A percentile compares a stretch with the other conserved stretches of the same genome.
Conservation (phyloP, 2,888 invertebrate genomes). For the Barypeithes pellucidus region DNA sequence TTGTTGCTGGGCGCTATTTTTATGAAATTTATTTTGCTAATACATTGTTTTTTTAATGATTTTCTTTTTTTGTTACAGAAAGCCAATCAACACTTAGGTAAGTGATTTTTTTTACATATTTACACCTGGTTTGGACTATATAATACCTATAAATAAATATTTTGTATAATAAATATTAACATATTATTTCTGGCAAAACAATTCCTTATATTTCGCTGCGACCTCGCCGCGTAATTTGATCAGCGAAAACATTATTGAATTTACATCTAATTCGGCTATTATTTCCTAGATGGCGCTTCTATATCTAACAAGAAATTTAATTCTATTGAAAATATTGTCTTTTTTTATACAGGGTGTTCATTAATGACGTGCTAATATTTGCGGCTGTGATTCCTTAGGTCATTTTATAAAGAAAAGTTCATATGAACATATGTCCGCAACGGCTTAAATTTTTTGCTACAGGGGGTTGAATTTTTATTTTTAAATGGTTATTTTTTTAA, state of each 20-base stretch:
- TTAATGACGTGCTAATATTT: no score
- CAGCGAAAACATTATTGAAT: not conserved
- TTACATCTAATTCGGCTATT: not conserved
- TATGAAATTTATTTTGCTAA: no score
- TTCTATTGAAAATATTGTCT: not conserved
- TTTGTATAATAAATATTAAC: no score
- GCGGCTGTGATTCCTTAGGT: no score
- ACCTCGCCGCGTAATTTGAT: not conserved
- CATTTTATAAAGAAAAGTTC: no score
- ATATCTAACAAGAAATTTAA: not conserved
- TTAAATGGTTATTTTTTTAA: no score
- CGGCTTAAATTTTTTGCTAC: no score
- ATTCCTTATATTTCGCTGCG: not conserved
- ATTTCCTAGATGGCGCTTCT: not conserved
- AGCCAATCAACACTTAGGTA: constrained; percentile 56
- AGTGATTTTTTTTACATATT: constrained; percentile 42
- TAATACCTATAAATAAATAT: not conserved
- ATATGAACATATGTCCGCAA: no score
- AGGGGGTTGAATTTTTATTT: no score
- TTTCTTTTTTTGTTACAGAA: constrained; percentile 56
- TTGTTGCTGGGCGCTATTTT: no score
- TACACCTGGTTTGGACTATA: not conserved
- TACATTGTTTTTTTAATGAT: not conserved
- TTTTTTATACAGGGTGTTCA: no score
- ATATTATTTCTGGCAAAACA: no score